phyloP scores from a whole-genome alignment of 2,797 vertebrate species.

The Sebastes itinus region DNA sequence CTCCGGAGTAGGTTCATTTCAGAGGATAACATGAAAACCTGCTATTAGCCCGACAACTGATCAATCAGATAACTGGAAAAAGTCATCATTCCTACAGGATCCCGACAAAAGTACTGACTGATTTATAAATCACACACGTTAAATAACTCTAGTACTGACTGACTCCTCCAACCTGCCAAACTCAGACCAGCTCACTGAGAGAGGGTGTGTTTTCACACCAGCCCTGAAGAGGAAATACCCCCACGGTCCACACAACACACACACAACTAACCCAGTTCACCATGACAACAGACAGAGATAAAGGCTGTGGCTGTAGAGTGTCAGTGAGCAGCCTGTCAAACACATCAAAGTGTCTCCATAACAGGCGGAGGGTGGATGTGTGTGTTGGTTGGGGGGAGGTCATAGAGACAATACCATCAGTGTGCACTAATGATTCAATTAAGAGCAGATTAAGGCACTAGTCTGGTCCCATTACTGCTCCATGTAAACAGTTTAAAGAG shows the following conservation, averaged over 20 bases:
- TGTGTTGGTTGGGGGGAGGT: not conserved
- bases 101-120: not conserved
- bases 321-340: not conserved
- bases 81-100: not conserved
- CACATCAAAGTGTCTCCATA: not conserved
- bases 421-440: not conserved
- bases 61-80: not conserved
- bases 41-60: not conserved
- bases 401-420: not conserved
- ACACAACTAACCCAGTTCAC: constrained; percentile 1
- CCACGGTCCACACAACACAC: not conserved
- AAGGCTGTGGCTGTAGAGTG: not conserved
- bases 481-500: not conserved
- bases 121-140: not conserved
- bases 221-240: constrained; percentile 4
- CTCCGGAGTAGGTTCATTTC: not conserved
- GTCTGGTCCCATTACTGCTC: not conserved
- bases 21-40: not conserved
- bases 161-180: not conserved
- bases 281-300: not conserved
- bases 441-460: not conserved
- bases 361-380: not conserved
- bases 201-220: not conserved
- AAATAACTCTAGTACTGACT: not conserved
- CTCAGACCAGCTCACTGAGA: not conserved